phyloP scores from a whole-genome alignment of 1,140 invertebrate genomes.

The Anoplolepis gracilipes region DNA sequence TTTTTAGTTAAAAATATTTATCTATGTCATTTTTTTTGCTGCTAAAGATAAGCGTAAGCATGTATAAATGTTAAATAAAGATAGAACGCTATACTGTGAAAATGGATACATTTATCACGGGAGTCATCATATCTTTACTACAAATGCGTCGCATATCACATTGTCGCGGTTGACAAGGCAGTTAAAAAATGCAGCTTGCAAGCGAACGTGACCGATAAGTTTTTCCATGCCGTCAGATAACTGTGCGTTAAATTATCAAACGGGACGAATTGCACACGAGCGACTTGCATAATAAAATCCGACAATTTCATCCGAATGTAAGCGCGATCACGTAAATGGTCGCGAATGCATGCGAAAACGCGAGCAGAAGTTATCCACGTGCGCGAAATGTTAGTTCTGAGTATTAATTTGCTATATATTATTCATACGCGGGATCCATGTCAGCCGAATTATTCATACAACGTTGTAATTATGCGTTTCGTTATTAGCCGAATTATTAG shows the following conservation, averaged over 20 bases:
- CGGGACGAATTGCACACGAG: constrained; percentile 25
- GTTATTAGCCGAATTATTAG: constrained; percentile 74
- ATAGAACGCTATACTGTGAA: not conserved
- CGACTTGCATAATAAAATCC: constrained; percentile 44
- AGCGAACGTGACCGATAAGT: constrained; percentile 34
- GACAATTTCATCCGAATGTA: constrained; percentile 51
- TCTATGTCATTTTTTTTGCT: not conserved
- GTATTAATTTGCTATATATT: constrained; percentile 73
- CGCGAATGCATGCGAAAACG: constrained; percentile 48
- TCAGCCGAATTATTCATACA: constrained; percentile 68
- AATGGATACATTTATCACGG: constrained; percentile 32
- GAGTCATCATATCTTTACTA: constrained; percentile 25
- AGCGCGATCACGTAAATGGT: constrained; percentile 35
- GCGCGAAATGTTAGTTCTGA: constrained; percentile 64
- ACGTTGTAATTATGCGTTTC: constrained; percentile 67
- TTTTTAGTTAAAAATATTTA: constrained; percentile 14
- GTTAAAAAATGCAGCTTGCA: constrained; percentile 37
- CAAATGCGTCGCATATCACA: not conserved
- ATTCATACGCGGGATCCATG: constrained; percentile 64
- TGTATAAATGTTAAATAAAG: constrained; percentile 6
- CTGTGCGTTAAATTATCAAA: constrained; percentile 36
- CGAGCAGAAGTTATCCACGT: constrained; percentile 44
- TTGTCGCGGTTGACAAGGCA: constrained; percentile 14
- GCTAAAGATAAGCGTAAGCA: not conserved
- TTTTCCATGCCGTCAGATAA: constrained; percentile 32